A percentile compares a stretch with the other conserved stretches of the same genome.
Evolutionary conservation across 2,797 vertebrate genomes (phyloP).

Genomic region (Microctenopoma stevenorrisi): DNA sequence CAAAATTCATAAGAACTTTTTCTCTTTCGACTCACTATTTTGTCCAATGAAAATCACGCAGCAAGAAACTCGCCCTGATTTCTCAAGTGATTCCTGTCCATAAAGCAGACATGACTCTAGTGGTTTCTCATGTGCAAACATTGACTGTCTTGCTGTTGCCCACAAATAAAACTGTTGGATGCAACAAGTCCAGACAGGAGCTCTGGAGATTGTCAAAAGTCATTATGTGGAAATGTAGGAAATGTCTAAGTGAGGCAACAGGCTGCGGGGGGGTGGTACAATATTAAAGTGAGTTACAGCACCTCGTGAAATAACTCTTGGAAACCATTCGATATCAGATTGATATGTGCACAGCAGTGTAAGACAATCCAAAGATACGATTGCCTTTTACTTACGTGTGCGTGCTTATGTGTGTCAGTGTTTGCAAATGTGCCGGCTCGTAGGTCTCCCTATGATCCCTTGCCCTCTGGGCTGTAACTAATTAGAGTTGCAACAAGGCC

Average conservation of each 20-base stretch:
- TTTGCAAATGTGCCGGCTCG: constrained; percentile 55
- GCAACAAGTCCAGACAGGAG: constrained; percentile 26
- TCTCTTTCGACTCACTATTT: constrained; percentile 8
- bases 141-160: constrained; percentile 2
- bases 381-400: constrained; percentile 16
- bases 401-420: constrained; percentile 24
- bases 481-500: constrained; percentile 81
- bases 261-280: constrained; percentile 1
- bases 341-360: constrained; percentile 31
- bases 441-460: constrained; percentile 66
- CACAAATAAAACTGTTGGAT: constrained; percentile 23
- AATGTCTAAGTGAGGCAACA: constrained; percentile 26
- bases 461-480: constrained; percentile 80
- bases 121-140: constrained; percentile 12
- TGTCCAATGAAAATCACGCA: constrained; percentile 2
- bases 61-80: constrained; percentile 18
- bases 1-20: not conserved
- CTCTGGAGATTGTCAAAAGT: constrained; percentile 19
- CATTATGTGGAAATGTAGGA: constrained; percentile 3
- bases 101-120: constrained; percentile 5
- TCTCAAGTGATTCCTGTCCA: constrained; percentile 37
- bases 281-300: constrained; percentile 3
- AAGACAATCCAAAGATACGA: constrained; percentile 37
- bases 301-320: constrained; percentile 25
- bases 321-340: not conserved